Conservation (phyloP, 2,113 vertebrate genomes). For the Pseudorectes ferrugineus region DNA sequence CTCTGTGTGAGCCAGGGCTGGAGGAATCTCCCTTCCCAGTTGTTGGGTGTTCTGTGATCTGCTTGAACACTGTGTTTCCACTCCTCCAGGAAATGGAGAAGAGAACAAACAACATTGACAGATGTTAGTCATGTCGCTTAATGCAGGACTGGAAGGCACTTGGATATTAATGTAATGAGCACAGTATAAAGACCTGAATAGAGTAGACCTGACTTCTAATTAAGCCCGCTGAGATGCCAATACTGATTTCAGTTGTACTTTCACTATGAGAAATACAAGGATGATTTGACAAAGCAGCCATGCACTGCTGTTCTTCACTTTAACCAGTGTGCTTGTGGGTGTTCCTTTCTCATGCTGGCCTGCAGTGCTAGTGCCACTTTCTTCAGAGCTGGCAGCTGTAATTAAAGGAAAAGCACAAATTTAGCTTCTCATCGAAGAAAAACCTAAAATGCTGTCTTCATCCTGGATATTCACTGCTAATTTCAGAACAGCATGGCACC, state of each 20-base stretch:
- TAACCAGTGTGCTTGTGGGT: background rate
- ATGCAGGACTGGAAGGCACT: conserved; percentile 1
- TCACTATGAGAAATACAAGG: background rate
- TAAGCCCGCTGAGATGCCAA: background rate
- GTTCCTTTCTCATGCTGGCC: background rate
- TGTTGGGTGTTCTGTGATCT: background rate
- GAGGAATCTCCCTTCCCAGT: background rate
- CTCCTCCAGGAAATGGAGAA: background rate
- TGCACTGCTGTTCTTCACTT: background rate
- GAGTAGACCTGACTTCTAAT: background rate
- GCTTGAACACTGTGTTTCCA: background rate
- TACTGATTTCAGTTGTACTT: background rate
- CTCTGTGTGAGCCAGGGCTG: background rate
- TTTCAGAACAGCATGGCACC: background rate
- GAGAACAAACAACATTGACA: background rate
- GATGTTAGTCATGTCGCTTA: conserved; percentile 9
- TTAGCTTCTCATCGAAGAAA: background rate
- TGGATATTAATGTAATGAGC: background rate
- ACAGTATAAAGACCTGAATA: background rate
- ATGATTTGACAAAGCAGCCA: background rate
- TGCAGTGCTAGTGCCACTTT: background rate
- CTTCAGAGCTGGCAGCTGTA: background rate
- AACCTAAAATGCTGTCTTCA: background rate
- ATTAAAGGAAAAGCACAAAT: background rate
- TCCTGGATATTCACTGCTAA: background rate